Evolutionary conservation across 1,140 invertebrate species (phyloP).

Genomic region (Caenorhabditis tropicalis): DNA sequence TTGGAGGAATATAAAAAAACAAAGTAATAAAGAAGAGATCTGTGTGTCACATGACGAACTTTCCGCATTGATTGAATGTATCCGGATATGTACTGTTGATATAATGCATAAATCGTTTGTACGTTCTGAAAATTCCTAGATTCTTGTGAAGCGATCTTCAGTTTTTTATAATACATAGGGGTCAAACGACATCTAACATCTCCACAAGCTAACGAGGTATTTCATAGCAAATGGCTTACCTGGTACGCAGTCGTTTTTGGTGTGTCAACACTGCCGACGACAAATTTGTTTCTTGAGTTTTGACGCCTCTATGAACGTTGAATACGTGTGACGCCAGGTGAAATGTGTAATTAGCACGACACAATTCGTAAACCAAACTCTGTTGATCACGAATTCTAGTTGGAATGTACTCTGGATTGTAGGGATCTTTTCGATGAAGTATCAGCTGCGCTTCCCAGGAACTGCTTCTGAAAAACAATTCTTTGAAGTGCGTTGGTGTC

Average conservation of each 20-base stretch:
- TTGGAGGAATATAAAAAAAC: neutral
- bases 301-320: conserved; percentile 52
- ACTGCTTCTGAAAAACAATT: conserved; percentile 29
- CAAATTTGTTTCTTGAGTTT: conserved; percentile 18
- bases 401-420: conserved; percentile 42
- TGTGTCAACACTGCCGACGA: conserved; percentile 20
- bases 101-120: conserved; percentile 22
- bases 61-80: conserved; percentile 17
- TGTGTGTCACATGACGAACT: neutral
- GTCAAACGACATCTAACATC: no score
- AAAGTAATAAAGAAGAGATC: neutral
- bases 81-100: conserved; percentile 28
- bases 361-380: conserved; percentile 48
- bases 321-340: conserved; percentile 50
- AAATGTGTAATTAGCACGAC: conserved; percentile 48
- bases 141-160: no score
- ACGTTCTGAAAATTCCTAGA: neutral
- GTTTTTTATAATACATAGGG: no score
- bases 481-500: neutral
- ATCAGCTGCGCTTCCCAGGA: conserved; percentile 48
- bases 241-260: neutral
- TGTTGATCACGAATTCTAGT: conserved; percentile 51
- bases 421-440: conserved; percentile 40
- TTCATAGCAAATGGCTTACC: neutral
- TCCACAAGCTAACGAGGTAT: no score